A percentile compares a stretch with the other conserved stretches of the same genome.
Evolutionary conservation across 2,888 invertebrate species (phyloP).

Genomic region (Synanthedon tipuliformis): DNA sequence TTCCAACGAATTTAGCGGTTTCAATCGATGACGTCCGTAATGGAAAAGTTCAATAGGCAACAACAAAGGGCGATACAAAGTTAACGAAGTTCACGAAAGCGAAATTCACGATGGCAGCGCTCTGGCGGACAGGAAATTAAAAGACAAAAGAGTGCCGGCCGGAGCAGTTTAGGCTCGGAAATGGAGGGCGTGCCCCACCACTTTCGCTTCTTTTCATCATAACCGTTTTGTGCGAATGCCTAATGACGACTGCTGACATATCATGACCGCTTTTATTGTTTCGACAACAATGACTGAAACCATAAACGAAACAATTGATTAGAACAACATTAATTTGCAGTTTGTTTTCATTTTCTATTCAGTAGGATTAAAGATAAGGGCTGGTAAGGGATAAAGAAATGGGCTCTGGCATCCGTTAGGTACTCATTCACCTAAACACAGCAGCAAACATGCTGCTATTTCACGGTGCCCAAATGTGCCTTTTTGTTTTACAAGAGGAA

Average conservation of each 20-base stretch:
- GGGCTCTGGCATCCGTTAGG: too few relatives aligned
- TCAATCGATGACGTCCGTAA: conserved; percentile 60
- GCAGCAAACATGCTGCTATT: too few relatives aligned
- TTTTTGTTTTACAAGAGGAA: too few relatives aligned
- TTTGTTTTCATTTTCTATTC: not conserved
- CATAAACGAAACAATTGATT: not conserved
- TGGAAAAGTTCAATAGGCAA: conserved; percentile 67
- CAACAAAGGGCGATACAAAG: conserved; percentile 64
- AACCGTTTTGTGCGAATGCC: conserved; percentile 34
- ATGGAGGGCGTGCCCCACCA: conserved; percentile 43
- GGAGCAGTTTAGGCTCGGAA: conserved; percentile 59
- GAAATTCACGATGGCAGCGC: conserved; percentile 57
- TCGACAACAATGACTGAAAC: conserved; percentile 3
- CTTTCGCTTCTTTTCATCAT: conserved; percentile 31
- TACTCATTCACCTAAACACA: too few relatives aligned
- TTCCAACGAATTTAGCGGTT: conserved; percentile 60
- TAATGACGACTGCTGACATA: conserved; percentile 15
- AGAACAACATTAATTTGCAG: not conserved
- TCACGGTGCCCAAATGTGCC: too few relatives aligned
- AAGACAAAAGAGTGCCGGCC: conserved; percentile 65
- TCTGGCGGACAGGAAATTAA: conserved; percentile 65
- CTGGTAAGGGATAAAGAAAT: too few relatives aligned
- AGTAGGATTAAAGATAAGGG: too few relatives aligned
- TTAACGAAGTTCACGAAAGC: conserved; percentile 65
- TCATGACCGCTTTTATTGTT: conserved; percentile 8